These are phyloP conservation scores for Eupithecia inturbata DNA, from an alignment of 2,888 invertebrate genomes.

Conservation along the genomic window DNA sequence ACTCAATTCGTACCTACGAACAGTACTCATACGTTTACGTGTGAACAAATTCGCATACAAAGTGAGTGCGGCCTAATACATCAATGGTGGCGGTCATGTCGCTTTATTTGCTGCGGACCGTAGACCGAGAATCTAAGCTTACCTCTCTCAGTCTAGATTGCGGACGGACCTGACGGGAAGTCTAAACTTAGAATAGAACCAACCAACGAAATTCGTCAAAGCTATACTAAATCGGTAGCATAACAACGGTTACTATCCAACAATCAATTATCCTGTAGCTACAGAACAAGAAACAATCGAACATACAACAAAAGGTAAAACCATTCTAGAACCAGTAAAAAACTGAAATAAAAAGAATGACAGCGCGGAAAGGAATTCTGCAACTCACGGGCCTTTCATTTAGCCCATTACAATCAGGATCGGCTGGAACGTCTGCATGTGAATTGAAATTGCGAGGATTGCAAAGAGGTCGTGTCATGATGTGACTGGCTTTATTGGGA, in stretches of 20 bases:
- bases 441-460: conserved; percentile 27
- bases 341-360: conserved; percentile 73
- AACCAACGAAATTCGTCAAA: neutral
- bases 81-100: too few relatives aligned
- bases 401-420: conserved; percentile 59
- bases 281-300: conserved; percentile 17
- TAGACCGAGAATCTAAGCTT: too few relatives aligned
- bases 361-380: conserved; percentile 63
- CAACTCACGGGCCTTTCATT: conserved; percentile 71
- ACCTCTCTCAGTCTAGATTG: too few relatives aligned
- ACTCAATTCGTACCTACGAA: too few relatives aligned
- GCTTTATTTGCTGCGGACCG: too few relatives aligned
- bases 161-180: too few relatives aligned
- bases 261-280: neutral
- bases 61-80: too few relatives aligned
- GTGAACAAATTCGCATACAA: too few relatives aligned
- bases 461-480: neutral
- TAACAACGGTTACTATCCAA: too few relatives aligned
- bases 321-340: conserved; percentile 64
- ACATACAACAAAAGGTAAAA: conserved; percentile 56
- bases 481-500: neutral
- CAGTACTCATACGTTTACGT: too few relatives aligned
- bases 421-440: conserved; percentile 49
- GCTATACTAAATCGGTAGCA: neutral
- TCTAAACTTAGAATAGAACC: too few relatives aligned